phyloP scores from a whole-genome alignment of 1,140 invertebrate genomes.

The Rhagoletis zephyria region DNA sequence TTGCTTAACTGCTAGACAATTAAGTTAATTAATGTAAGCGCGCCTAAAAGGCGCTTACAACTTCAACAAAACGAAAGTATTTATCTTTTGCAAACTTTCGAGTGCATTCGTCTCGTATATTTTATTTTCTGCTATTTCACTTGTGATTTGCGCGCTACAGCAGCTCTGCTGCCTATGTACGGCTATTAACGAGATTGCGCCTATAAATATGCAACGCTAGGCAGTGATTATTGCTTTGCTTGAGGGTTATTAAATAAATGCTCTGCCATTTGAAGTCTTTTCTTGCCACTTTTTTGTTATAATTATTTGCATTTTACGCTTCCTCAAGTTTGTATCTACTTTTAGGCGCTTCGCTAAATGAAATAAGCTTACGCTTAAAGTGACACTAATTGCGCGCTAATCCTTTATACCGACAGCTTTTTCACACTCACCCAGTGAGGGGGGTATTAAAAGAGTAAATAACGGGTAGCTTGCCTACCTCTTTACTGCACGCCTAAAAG shows the following conservation, averaged over 20 bases:
- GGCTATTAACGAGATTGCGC: constrained; percentile 72
- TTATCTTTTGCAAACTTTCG: background rate
- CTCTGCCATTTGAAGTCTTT: background rate
- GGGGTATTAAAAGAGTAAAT: background rate
- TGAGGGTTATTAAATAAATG: background rate
- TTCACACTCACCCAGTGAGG: background rate
- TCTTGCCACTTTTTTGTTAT: background rate
- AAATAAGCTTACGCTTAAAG: background rate
- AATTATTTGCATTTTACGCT: background rate
- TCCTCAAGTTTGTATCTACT: background rate
- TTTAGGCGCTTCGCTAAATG: background rate
- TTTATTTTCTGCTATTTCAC: background rate
- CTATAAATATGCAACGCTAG: constrained; percentile 71
- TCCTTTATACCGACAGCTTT: background rate
- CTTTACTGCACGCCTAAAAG: background rate
- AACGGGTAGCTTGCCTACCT: background rate
- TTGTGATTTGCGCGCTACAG: background rate
- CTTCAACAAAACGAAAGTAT: background rate
- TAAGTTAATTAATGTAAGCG: constrained; percentile 65
- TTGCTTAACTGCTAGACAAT: constrained; percentile 63
- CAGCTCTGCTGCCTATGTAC: constrained; percentile 54
- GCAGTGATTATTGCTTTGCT: constrained; percentile 66
- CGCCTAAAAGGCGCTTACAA: constrained; percentile 30
- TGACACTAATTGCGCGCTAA: constrained; percentile 8
- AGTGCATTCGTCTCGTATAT: background rate